Conservation (phyloP, 2,797 vertebrate genomes). For the Antrozous pallidus region DNA sequence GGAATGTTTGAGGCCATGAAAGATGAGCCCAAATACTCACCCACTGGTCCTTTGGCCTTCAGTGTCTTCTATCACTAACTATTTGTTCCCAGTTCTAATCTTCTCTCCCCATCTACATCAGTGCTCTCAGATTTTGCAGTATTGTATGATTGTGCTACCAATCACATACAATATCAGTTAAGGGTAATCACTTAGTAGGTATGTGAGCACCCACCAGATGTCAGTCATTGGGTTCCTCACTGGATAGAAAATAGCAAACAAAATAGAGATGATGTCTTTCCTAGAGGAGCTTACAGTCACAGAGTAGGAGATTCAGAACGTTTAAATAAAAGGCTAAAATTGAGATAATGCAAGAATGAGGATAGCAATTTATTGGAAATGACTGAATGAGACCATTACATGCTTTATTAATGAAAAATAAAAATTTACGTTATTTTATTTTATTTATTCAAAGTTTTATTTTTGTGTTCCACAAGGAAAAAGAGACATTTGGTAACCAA, state of each 20-base stretch:
- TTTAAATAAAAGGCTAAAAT: not conserved
- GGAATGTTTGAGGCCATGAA: not conserved
- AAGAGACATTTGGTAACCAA: not conserved
- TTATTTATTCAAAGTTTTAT: not conserved
- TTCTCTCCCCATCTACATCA: not conserved
- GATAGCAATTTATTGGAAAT: not conserved
- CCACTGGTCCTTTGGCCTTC: not conserved
- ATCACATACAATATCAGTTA: too few species aligned
- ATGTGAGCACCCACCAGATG: not conserved
- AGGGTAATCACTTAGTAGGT: not conserved
- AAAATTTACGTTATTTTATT: not conserved
- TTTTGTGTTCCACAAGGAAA: conserved; percentile 4
- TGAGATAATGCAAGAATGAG: not conserved
- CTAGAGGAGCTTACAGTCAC: not conserved
- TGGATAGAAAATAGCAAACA: not conserved
- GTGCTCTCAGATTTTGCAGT: not conserved
- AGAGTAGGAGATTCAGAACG: not conserved
- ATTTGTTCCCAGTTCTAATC: not conserved
- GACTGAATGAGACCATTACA: not conserved
- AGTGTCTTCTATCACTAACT: not conserved
- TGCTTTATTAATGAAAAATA: not conserved
- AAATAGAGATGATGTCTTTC: not conserved
- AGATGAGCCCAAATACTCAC: not conserved
- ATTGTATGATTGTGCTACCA: not conserved
- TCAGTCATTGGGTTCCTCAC: not conserved